Conservation (phyloP, 2,888 invertebrate species). For the Blomia tropicalis region DNA sequence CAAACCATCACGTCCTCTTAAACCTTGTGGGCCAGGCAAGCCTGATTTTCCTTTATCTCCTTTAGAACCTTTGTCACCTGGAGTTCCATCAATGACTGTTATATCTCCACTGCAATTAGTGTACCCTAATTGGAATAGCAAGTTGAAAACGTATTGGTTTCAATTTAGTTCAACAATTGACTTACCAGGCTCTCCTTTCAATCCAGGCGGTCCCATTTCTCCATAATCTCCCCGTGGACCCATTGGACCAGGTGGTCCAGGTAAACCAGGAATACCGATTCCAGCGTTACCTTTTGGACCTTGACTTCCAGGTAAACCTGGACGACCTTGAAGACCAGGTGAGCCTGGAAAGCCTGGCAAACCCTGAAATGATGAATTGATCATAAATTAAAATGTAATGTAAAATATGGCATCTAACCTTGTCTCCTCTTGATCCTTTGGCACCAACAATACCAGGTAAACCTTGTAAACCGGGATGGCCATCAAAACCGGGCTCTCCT, state of each 20-base stretch:
- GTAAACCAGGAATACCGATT: neutral
- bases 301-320: neutral
- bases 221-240: neutral
- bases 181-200: conserved; percentile 3
- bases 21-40: neutral
- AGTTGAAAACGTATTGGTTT: neutral
- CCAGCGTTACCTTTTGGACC: conserved; percentile 1
- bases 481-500: conserved; percentile 36
- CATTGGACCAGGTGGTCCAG: neutral
- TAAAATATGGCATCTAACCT: conserved; percentile 22
- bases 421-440: conserved; percentile 27
- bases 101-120: neutral
- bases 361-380: no score
- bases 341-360: conserved; percentile 28
- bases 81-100: neutral
- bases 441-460: conserved; percentile 44
- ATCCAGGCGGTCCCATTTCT: neutral
- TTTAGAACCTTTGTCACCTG: neutral
- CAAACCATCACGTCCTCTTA: neutral
- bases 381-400: conserved; percentile 11
- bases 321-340: neutral
- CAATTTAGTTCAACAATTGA: no score
- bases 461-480: conserved; percentile 41
- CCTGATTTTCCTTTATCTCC: neutral
- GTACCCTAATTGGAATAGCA: neutral